These are phyloP conservation scores for Ischnus inquisitorius DNA, from an alignment of 2,888 invertebrate genomes.

Conservation along the genomic window DNA sequence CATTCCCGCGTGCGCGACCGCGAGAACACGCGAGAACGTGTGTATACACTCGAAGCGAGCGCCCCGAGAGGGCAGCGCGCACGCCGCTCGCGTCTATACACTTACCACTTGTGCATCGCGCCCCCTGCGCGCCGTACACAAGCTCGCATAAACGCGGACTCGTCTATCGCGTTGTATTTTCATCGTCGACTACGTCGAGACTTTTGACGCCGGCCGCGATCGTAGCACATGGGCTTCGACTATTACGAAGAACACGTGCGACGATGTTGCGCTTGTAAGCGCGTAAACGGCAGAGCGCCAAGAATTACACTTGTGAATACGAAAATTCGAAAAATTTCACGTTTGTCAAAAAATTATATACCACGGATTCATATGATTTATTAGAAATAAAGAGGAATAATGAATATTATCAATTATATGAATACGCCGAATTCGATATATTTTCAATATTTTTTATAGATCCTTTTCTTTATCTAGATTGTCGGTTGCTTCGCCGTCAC, in stretches of 20 bases:
- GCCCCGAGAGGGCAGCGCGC: neutral
- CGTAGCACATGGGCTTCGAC: slow-evolving; percentile 23
- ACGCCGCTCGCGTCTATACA: slow-evolving; percentile 8
- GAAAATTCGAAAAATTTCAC: neutral
- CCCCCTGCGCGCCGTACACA: slow-evolving; percentile 8
- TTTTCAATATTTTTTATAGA: neutral
- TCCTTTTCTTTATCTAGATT: neutral
- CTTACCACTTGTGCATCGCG: neutral
- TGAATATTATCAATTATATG: too few species aligned
- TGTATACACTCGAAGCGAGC: slow-evolving; percentile 1
- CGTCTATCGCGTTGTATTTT: slow-evolving; percentile 68
- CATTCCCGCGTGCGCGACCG: slow-evolving; percentile 73
- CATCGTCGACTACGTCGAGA: slow-evolving; percentile 67
- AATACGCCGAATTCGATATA: too few species aligned
- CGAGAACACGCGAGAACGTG: slow-evolving; percentile 59
- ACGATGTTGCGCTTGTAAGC: neutral
- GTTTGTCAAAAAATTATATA: neutral
- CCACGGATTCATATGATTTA: too few species aligned
- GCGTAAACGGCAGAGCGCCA: neutral
- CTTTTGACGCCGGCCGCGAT: slow-evolving; percentile 67
- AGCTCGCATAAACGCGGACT: slow-evolving; percentile 51
- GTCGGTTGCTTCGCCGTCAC: neutral
- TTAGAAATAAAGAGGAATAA: too few species aligned
- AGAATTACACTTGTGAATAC: neutral
- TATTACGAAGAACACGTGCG: neutral